phyloP scores from a whole-genome alignment of 1,140 invertebrate species.

The Anastatus disparis region DNA sequence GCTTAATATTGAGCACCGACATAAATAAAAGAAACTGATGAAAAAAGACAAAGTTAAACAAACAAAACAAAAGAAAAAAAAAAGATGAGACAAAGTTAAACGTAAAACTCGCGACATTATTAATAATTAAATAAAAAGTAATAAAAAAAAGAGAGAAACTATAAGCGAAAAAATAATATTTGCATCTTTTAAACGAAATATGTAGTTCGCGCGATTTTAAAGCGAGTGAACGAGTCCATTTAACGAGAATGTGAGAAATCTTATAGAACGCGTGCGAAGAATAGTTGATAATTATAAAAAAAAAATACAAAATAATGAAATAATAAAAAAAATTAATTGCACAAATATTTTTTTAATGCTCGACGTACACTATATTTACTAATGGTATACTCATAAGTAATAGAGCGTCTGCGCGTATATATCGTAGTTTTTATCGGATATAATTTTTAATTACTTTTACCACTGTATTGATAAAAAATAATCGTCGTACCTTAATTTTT shows the following conservation, averaged over 20 bases:
- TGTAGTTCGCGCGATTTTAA: neutral
- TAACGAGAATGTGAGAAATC: neutral
- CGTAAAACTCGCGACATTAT: neutral
- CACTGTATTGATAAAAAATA: no score
- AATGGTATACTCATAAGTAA: constrained; percentile 23
- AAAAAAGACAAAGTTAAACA: no score
- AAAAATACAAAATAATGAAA: neutral
- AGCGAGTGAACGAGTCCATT: no score
- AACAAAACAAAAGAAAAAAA: neutral
- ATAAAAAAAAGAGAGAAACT: no score
- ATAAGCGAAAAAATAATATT: constrained; percentile 4
- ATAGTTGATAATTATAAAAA: no score
- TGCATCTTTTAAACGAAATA: constrained; percentile 1
- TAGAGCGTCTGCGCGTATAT: constrained; percentile 9
- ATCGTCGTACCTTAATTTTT: no score
- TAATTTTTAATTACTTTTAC: no score
- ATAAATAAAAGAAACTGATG: neutral
- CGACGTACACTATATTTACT: constrained; percentile 12
- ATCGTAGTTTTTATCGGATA: no score
- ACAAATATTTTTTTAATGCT: constrained; percentile 36
- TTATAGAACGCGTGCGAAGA: neutral
- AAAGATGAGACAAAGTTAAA: neutral
- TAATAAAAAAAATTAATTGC: constrained; percentile 31
- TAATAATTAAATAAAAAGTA: no score
- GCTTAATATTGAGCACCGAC: constrained; percentile 13